Percentiles rank a stretch among this genome's conserved stretches.
Conservation (phyloP, 1,140 invertebrate species). For the Hycleus phaleratus region DNA sequence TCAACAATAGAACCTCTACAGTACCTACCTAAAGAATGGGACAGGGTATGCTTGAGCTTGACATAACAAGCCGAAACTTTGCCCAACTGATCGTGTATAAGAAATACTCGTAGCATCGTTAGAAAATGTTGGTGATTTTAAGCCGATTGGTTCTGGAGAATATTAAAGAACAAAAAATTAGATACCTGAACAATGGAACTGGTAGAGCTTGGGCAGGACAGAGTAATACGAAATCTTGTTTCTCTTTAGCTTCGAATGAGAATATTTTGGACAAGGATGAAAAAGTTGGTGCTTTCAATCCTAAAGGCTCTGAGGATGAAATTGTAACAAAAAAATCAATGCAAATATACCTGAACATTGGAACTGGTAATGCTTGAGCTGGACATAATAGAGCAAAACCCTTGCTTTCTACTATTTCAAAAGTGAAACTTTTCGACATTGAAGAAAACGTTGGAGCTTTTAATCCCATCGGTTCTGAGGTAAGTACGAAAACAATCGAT, state of each 20-base stretch:
- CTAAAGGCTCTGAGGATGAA: constrained; percentile 50
- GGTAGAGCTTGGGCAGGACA: constrained; percentile 53
- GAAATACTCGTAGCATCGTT: constrained; percentile 48
- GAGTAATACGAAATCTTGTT: constrained; percentile 46
- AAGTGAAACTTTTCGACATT: constrained; percentile 44
- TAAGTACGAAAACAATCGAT: constrained; percentile 8
- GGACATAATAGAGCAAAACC: constrained; percentile 44
- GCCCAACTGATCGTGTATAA: constrained; percentile 17
- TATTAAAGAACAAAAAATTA: constrained; percentile 1
- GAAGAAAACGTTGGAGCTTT: constrained; percentile 62
- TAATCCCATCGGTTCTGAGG: constrained; percentile 55
- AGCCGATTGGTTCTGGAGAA: constrained; percentile 55
- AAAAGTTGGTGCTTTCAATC: constrained; percentile 60
- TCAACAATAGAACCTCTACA: background rate
- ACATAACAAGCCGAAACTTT: constrained; percentile 44
- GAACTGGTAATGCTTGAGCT: constrained; percentile 54
- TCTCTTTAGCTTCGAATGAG: constrained; percentile 44
- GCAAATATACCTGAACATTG: constrained; percentile 43
- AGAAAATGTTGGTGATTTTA: constrained; percentile 59
- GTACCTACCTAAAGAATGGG: constrained; percentile 43
- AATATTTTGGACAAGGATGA: constrained; percentile 49
- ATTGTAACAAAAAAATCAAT: background rate
- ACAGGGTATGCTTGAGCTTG: constrained; percentile 46
- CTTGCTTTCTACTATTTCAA: constrained; percentile 47
- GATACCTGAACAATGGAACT: constrained; percentile 40